Conservation (phyloP, 2,797 vertebrate genomes). For the Gymnoscopelus braueri region DNA sequence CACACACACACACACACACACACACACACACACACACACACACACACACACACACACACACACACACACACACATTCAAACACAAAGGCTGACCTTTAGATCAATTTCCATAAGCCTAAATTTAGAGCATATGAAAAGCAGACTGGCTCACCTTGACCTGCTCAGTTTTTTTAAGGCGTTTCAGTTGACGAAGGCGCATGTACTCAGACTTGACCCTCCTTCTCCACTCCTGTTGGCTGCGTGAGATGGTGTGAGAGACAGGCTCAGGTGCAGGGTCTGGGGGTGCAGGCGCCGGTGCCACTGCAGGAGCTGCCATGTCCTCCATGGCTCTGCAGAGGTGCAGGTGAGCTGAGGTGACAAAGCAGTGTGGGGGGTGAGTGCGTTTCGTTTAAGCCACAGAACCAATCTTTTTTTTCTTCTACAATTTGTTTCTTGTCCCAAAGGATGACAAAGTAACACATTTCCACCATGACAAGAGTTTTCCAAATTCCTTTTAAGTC, state of each 20-base stretch:
- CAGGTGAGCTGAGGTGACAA: conserved; percentile 17
- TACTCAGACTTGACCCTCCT: conserved; percentile 96
- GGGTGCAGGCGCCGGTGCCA: conserved; percentile 35
- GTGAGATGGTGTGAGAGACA: conserved; percentile 73
- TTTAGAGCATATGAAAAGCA: neutral
- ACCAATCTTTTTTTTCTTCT: too few species aligned
- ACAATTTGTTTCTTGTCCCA: neutral
- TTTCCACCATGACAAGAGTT: conserved; percentile 1
- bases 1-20: neutral
- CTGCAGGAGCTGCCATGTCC: conserved; percentile 50
- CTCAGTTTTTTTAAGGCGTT: conserved; percentile 93
- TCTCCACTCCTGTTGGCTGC: conserved; percentile 90
- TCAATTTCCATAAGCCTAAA: neutral
- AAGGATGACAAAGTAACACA: conserved; percentile 6
- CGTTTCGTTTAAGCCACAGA: too few species aligned
- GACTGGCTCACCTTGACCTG: conserved; percentile 87
- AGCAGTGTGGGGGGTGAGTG: neutral
- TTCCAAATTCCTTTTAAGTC: too few species aligned
- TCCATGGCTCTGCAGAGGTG: conserved; percentile 67
- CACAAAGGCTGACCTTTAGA: neutral
- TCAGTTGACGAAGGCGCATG: conserved; percentile 94
- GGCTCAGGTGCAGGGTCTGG: conserved; percentile 53
- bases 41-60: conserved; percentile 3
- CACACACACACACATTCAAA: neutral
- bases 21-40: neutral